phyloP scores from a whole-genome alignment of 2,113 vertebrate genomes.

The Gobiocypris rarus region DNA sequence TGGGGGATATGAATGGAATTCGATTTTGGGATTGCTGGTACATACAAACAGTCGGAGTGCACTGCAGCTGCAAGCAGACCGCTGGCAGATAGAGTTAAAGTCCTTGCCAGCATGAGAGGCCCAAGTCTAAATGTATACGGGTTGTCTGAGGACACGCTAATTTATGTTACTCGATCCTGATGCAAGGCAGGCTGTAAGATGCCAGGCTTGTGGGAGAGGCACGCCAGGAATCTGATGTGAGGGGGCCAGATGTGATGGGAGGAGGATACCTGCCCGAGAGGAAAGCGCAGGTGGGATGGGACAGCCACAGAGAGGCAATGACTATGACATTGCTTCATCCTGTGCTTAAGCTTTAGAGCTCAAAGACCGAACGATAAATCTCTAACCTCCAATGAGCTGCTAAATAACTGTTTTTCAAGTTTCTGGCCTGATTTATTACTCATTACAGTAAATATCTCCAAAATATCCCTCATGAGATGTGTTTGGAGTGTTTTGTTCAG shows the following conservation, averaged over 20 bases:
- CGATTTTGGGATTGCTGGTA: not conserved
- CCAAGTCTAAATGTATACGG: slow-evolving; percentile 55
- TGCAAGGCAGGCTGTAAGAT: slow-evolving; percentile 44
- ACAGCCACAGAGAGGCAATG: not conserved
- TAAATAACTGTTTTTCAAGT: slow-evolving; percentile 40
- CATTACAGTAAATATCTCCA: slow-evolving; percentile 33
- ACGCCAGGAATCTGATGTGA: slow-evolving; percentile 54
- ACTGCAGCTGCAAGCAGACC: slow-evolving; percentile 37
- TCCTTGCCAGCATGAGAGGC: slow-evolving; percentile 49
- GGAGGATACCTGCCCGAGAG: slow-evolving; percentile 47
- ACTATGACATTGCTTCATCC: slow-evolving; percentile 2
- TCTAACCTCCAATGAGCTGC: not conserved
- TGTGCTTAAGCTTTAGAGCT: not conserved
- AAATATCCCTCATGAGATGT: slow-evolving; percentile 33
- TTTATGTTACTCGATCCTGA: slow-evolving; percentile 57
- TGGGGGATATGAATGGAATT: slow-evolving; percentile 45
- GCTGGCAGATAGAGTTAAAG: slow-evolving; percentile 38
- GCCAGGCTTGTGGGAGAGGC: slow-evolving; percentile 49
- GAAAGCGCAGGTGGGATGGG: not conserved
- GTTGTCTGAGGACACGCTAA: slow-evolving; percentile 60
- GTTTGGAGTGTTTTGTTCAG: slow-evolving; percentile 11
- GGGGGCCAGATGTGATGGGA: slow-evolving; percentile 53
- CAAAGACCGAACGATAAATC: not conserved
- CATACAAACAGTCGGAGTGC: slow-evolving; percentile 39
- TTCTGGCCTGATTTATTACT: slow-evolving; percentile 29